Conservation (phyloP, 2,113 vertebrate genomes). For the Corythaixoides concolor region DNA sequence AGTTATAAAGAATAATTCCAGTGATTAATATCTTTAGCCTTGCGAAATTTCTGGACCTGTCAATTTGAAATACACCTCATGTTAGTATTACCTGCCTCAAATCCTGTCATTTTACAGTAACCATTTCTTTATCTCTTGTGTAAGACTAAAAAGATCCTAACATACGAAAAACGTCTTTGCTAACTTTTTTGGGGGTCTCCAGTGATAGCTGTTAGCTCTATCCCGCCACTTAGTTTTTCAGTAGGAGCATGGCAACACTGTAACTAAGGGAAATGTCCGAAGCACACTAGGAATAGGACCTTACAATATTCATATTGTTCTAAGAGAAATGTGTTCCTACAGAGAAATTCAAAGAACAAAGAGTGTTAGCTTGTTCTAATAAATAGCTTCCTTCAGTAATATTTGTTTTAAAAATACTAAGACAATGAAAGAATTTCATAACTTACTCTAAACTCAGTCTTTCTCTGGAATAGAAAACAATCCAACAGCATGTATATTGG, state of each 20-base stretch:
- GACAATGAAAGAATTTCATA: background rate
- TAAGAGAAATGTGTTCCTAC: background rate
- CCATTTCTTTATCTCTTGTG: background rate
- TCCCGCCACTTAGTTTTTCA: background rate
- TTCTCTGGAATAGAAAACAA: conserved; percentile 82
- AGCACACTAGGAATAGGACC: background rate
- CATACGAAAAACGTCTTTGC: background rate
- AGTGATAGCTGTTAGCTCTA: background rate
- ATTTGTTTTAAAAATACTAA: background rate
- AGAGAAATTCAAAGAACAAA: background rate
- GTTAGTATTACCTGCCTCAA: background rate
- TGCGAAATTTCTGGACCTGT: background rate
- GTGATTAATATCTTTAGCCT: background rate
- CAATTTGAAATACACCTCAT: background rate
- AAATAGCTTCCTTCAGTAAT: background rate
- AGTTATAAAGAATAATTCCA: background rate
- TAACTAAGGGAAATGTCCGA: background rate
- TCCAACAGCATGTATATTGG: conserved; percentile 90
- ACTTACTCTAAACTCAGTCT: conserved; percentile 76
- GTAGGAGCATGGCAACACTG: background rate
- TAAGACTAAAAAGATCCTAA: background rate
- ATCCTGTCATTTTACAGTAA: background rate
- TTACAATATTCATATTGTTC: background rate
- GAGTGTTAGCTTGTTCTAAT: background rate
- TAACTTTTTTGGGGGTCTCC: background rate